Evolutionary conservation across 2,113 vertebrate species (phyloP).

Genomic region (Lycocorax pyrrhopterus): DNA sequence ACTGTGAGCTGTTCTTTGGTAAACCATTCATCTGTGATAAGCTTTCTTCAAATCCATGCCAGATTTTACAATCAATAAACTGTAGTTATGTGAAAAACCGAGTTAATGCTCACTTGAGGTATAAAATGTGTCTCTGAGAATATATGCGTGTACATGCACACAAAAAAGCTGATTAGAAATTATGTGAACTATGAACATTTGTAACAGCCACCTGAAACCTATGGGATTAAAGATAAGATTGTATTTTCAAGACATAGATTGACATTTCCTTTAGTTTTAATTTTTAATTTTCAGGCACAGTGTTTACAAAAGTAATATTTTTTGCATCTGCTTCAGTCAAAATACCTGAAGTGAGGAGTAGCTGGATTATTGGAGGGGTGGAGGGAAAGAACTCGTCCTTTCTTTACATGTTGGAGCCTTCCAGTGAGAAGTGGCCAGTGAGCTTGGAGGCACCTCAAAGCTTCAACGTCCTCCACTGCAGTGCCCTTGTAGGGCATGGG

Average conservation of each 20-base stretch:
- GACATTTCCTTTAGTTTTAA: neutral
- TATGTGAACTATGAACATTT: neutral
- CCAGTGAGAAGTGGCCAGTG: neutral
- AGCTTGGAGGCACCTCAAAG: neutral
- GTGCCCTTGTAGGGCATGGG: neutral
- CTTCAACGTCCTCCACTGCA: accelerated
- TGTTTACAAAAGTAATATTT: neutral
- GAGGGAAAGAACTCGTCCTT: neutral
- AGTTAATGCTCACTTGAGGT: neutral
- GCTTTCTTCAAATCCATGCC: neutral
- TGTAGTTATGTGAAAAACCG: neutral
- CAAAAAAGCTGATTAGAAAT: neutral
- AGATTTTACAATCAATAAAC: neutral
- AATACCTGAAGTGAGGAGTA: neutral
- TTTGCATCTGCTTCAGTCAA: neutral
- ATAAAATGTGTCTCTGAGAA: neutral
- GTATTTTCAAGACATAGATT: neutral
- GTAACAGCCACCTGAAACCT: neutral
- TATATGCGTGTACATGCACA: neutral
- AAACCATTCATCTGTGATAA: neutral
- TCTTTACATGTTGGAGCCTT: neutral
- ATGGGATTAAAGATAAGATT: neutral
- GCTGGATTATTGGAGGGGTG: neutral
- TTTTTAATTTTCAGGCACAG: neutral
- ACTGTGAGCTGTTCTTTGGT: neutral